phyloP scores from a whole-genome alignment of 2,113 vertebrate genomes.

The Shinisaurus crocodilurus region DNA sequence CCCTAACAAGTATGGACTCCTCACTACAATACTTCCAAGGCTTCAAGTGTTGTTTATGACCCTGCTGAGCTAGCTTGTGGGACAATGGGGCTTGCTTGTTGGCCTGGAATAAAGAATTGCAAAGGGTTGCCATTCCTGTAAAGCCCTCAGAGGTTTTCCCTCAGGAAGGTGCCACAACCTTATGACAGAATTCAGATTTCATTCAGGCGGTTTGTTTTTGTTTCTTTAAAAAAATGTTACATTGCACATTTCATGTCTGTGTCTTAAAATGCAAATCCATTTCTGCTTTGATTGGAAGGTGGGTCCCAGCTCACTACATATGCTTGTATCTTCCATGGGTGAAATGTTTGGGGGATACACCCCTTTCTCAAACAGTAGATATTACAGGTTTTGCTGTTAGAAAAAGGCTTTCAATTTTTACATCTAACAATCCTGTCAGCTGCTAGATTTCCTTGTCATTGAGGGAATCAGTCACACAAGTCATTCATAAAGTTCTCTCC shows the following conservation, averaged over 20 bases:
- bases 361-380: background rate
- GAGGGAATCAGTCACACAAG: background rate
- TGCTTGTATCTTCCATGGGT: background rate
- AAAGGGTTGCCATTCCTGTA: background rate
- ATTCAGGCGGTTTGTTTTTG: background rate
- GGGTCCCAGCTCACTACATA: background rate
- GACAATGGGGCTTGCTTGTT: background rate
- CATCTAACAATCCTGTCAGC: background rate
- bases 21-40: background rate
- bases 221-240: background rate
- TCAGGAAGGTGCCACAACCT: background rate
- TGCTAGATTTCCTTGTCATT: background rate
- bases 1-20: too few relatives aligned
- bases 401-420: background rate
- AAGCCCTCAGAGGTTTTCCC: background rate
- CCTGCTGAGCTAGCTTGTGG: background rate
- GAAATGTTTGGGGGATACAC: background rate
- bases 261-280: background rate
- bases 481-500: background rate
- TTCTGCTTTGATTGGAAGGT: slow-evolving; percentile 6
- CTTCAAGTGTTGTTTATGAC: background rate
- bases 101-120: background rate
- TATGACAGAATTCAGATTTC: background rate
- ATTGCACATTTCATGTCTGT: background rate
- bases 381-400: slow-evolving; percentile 1